phyloP scores from a whole-genome alignment of 1,140 invertebrate species.

The Sminthurinus signatus region DNA sequence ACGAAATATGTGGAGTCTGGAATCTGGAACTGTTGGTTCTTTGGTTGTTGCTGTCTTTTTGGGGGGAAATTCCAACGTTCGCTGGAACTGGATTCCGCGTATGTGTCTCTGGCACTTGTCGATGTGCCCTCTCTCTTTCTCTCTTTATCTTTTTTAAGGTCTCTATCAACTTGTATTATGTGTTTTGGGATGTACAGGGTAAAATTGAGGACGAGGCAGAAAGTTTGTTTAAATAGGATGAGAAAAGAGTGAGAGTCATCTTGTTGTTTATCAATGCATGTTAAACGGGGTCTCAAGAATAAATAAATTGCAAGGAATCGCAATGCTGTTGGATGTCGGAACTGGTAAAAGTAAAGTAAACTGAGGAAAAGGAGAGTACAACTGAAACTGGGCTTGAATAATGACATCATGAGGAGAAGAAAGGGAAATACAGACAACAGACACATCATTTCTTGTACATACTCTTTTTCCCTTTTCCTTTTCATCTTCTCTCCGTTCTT shows the following conservation, averaged over 20 bases:
- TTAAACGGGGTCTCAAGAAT: neutral
- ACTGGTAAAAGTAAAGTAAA: neutral
- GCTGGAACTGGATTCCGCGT: too few species aligned
- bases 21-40: too few species aligned
- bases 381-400: slow-evolving; percentile 5
- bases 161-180: too few species aligned
- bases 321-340: slow-evolving; percentile 1
- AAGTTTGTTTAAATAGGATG: neutral
- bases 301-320: slow-evolving; percentile 10
- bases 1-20: too few species aligned
- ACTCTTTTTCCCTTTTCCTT: neutral
- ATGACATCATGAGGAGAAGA: neutral
- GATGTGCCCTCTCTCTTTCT: too few species aligned
- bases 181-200: too few species aligned
- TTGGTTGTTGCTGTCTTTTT: too few species aligned
- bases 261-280: slow-evolving; percentile 5
- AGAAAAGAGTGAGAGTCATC: neutral
- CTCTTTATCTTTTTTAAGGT: too few species aligned
- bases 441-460: too few species aligned
- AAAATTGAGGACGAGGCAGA: too few species aligned
- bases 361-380: neutral
- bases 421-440: neutral
- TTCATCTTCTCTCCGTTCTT: neutral
- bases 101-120: too few species aligned
- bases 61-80: too few species aligned